Conservation (phyloP, 2,113 vertebrate genomes). For the Camelus dromedarius region DNA sequence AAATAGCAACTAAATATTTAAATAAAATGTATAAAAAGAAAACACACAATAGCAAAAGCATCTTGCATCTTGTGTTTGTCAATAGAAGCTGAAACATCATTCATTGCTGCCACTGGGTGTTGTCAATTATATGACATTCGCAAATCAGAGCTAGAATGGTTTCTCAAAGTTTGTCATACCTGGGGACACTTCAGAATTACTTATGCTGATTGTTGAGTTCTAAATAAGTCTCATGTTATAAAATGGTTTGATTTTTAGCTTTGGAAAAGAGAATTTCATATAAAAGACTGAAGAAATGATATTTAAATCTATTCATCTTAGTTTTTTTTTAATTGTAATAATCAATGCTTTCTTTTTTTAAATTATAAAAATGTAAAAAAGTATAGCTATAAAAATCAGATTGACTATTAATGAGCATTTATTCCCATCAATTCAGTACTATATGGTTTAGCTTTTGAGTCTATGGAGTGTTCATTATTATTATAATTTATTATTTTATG, state of each 20-base stretch:
- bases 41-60: not conserved
- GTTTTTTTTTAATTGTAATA: not conserved
- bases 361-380: conserved; percentile 45
- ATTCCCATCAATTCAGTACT: not conserved
- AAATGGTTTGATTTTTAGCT: conserved; percentile 64
- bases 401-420: conserved; percentile 18
- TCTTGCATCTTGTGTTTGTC: conserved; percentile 38
- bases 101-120: conserved; percentile 35
- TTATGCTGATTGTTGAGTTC: not conserved
- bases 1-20: conserved; percentile 45
- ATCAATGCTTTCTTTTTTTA: not conserved
- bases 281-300: conserved; percentile 56
- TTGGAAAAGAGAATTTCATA: conserved; percentile 66
- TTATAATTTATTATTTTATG: conserved; percentile 68
- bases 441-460: conserved; percentile 41
- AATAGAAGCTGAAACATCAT: not conserved
- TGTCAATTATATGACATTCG: conserved; percentile 59
- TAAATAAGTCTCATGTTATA: conserved; percentile 4
- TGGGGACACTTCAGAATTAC: conserved; percentile 54
- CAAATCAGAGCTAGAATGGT: conserved; percentile 36
- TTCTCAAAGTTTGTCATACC: conserved; percentile 64
- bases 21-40: not conserved
- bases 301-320: conserved; percentile 27
- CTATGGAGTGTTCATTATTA: conserved; percentile 52
- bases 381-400: not conserved